These are phyloP conservation scores for Bugulina stolonifera DNA, from an alignment of 2,888 invertebrate genomes.

Conservation along the genomic window DNA sequence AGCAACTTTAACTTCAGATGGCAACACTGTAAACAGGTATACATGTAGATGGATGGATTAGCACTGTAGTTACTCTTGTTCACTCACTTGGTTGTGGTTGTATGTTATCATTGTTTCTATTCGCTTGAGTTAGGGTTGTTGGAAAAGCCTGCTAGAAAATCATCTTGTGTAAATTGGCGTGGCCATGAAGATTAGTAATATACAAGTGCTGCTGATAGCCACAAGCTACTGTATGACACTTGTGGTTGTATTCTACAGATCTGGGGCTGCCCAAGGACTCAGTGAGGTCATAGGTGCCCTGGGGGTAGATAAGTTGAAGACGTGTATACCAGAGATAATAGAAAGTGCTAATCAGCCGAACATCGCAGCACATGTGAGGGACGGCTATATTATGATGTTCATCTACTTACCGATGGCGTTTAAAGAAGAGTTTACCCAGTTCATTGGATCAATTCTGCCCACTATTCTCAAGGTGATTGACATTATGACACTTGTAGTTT, in stretches of 20 bases:
- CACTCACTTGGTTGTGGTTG: too few relatives aligned
- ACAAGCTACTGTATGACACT: too few relatives aligned
- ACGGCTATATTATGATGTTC: conserved; percentile 99
- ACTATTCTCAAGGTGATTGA: conserved; percentile 87
- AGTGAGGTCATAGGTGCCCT: conserved; percentile 94
- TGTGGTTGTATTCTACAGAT: conserved; percentile 35
- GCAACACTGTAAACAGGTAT: conserved; percentile 85
- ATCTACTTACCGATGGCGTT: conserved; percentile 98
- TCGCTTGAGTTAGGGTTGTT: too few relatives aligned
- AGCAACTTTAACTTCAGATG: conserved; percentile 91
- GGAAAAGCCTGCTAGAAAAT: too few relatives aligned
- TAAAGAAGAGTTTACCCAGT: conserved; percentile 87
- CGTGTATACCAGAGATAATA: conserved; percentile 95
- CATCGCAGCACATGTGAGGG: conserved; percentile 86
- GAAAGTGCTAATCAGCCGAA: conserved; percentile 74
- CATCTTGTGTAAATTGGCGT: too few relatives aligned
- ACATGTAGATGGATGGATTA: too few relatives aligned
- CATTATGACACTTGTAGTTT: too few relatives aligned
- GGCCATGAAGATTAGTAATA: too few relatives aligned
- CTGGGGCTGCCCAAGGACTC: conserved; percentile 60
- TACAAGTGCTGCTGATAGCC: too few relatives aligned
- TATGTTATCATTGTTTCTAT: too few relatives aligned
- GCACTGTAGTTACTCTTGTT: too few relatives aligned
- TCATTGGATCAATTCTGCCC: conserved; percentile 92
- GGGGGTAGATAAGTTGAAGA: conserved; percentile 87